Conservation (phyloP, 2,797 vertebrate species). For the Acestrorhynchus altus region DNA sequence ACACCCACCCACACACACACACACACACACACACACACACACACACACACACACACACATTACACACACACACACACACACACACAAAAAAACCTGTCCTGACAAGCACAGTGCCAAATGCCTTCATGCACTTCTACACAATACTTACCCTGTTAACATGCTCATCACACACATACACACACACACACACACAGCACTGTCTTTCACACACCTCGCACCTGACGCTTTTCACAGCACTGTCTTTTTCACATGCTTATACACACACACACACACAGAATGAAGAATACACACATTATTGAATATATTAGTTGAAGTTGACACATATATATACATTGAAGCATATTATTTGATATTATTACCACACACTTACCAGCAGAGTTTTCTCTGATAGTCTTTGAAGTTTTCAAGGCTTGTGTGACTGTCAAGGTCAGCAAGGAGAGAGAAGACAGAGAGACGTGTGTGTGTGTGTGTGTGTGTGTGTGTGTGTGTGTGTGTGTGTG, state of each 20-base stretch:
- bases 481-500: neutral
- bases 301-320: too few species aligned
- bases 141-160: neutral
- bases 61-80: neutral
- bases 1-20: neutral
- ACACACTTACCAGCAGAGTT: neutral
- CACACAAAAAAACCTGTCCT: neutral
- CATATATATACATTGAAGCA: too few species aligned
- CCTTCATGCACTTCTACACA: neutral
- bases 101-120: neutral
- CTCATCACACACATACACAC: neutral
- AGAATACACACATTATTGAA: neutral
- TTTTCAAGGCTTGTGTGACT: neutral
- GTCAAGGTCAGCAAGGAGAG: constrained; percentile 7
- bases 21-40: neutral
- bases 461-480: too few species aligned
- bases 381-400: neutral
- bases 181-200: neutral
- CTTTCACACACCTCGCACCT: neutral
- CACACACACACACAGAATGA: neutral
- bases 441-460: neutral
- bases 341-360: too few species aligned
- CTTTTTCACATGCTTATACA: neutral
- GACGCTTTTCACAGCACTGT: neutral
- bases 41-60: neutral